A percentile compares a stretch with the other conserved stretches of the same genome.
phyloP scores from a whole-genome alignment of 2,888 invertebrate species.

The Eugnorisma glareosa region DNA sequence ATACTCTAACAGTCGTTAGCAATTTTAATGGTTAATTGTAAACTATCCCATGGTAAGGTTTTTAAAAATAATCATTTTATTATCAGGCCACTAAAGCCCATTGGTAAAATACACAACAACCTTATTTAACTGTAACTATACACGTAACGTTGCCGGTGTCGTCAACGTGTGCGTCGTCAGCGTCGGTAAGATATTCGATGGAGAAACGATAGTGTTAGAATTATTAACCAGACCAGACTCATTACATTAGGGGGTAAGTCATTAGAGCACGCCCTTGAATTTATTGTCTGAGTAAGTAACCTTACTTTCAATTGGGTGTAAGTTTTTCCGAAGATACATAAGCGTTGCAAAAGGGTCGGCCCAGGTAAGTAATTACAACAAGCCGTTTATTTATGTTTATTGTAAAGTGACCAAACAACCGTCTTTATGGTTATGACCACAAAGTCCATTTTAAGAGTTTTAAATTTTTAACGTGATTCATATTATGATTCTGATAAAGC shows the following conservation, averaged over 20 bases:
- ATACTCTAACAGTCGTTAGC: neutral
- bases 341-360: slow-evolving; percentile 11
- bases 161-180: neutral
- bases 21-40: neutral
- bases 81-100: neutral
- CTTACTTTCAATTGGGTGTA: slow-evolving; percentile 7
- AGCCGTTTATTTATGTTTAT: slow-evolving; percentile 11
- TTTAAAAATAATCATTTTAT: neutral
- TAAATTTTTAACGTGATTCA: no score
- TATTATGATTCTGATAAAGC: no score
- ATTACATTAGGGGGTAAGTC: slow-evolving; percentile 27
- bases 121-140: no score
- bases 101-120: neutral
- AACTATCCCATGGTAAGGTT: neutral
- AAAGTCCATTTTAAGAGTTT: no score
- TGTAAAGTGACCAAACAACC: slow-evolving; percentile 21
- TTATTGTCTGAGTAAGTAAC: neutral
- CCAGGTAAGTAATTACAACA: slow-evolving; percentile 4
- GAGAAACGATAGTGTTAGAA: slow-evolving; percentile 27
- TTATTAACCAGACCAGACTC: slow-evolving; percentile 5
- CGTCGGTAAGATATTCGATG: neutral
- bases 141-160: no score
- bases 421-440: no score
- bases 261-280: slow-evolving; percentile 16
- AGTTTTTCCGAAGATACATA: slow-evolving; percentile 2